These are phyloP conservation scores for Acinonyx jubatus DNA, from an alignment of 2,113 vertebrate genomes.

Conservation along the genomic window DNA sequence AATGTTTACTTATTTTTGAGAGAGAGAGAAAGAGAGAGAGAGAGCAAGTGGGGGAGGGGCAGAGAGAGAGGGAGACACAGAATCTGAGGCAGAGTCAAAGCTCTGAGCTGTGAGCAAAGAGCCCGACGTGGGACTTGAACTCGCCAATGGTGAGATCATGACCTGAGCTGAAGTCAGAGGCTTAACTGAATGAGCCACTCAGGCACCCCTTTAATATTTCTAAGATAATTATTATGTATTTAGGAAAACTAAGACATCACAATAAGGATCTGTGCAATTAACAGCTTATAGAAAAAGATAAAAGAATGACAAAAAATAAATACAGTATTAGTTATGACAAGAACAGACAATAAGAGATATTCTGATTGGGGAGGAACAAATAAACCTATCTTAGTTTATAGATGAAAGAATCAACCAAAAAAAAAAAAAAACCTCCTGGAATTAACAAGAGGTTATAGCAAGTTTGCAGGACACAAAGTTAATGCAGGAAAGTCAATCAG, in stretches of 20 bases:
- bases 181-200: too few species aligned
- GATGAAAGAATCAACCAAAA: neutral
- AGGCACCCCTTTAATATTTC: neutral
- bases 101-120: too few species aligned
- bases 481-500: neutral
- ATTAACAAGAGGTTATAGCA: neutral
- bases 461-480: neutral
- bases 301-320: neutral
- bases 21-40: too few species aligned
- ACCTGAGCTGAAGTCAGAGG: too few species aligned
- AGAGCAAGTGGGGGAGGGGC: too few species aligned
- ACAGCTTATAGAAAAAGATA: neutral
- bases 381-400: neutral
- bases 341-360: neutral
- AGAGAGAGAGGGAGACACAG: too few species aligned
- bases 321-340: neutral
- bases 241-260: neutral
- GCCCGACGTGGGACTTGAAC: too few species aligned
- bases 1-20: too few species aligned
- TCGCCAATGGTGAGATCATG: too few species aligned
- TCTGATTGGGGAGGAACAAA: neutral
- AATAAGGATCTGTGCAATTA: neutral
- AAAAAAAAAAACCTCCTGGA: neutral
- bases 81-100: too few species aligned
- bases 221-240: neutral